Conservation (phyloP, 1,140 invertebrate genomes). For the Drosophila subpulchrella region DNA sequence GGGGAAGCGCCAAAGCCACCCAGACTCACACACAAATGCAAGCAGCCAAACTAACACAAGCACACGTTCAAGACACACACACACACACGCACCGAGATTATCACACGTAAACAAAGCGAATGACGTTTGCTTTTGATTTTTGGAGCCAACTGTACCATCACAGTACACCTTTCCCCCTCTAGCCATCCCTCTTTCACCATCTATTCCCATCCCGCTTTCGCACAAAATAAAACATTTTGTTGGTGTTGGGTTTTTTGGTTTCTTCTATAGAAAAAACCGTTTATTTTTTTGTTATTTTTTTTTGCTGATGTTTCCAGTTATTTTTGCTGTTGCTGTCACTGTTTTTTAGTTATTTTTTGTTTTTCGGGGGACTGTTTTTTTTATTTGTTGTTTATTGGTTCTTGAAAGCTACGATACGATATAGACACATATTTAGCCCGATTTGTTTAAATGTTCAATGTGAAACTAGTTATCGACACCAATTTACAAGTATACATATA, state of each 20-base stretch:
- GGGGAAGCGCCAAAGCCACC: constrained; percentile 1
- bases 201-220: constrained; percentile 6
- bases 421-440: constrained; percentile 27
- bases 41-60: not conserved
- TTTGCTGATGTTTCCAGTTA: constrained; percentile 37
- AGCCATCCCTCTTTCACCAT: not conserved
- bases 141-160: constrained; percentile 35
- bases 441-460: constrained; percentile 16
- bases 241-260: constrained; percentile 62
- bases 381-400: constrained; percentile 5
- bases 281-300: constrained; percentile 61
- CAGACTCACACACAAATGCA: not conserved
- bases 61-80: not conserved
- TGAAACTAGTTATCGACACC: constrained; percentile 22
- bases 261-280: constrained; percentile 79
- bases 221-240: constrained; percentile 16
- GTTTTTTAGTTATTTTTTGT: constrained; percentile 7
- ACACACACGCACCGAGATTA: constrained; percentile 23
- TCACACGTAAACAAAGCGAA: constrained; percentile 35
- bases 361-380: not conserved
- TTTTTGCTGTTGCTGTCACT: constrained; percentile 14
- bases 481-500: constrained; percentile 19
- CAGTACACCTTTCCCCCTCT: not conserved
- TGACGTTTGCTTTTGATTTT: constrained; percentile 42
- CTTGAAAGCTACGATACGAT: constrained; percentile 28